These are phyloP conservation scores for Bettongia penicillata DNA, from an alignment of 2,113 vertebrate genomes.

Conservation along the genomic window DNA sequence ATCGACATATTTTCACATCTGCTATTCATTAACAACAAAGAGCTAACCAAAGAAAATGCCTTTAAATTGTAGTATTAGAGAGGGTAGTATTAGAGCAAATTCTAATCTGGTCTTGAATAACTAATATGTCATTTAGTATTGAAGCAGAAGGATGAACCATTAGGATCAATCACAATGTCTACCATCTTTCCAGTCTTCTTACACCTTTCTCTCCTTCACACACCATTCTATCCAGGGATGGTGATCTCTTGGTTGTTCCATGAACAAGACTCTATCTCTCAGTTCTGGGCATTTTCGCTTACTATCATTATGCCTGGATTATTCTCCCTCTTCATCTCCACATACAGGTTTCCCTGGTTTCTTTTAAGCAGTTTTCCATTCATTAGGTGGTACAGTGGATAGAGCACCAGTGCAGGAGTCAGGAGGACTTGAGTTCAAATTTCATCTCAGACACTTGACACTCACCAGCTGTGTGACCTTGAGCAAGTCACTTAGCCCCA, in stretches of 20 bases:
- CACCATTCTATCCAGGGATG: not conserved
- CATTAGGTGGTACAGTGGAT: too few species aligned
- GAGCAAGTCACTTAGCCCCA: too few species aligned
- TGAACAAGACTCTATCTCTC: not conserved
- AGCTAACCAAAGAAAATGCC: not conserved
- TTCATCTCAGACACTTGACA: too few species aligned
- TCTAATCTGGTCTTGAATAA: fast-evolving
- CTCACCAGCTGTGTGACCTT: too few species aligned
- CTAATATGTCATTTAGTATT: not conserved
- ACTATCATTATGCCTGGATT: not conserved
- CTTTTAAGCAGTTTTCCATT: not conserved
- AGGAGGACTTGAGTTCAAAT: too few species aligned
- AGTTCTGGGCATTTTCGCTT: not conserved
- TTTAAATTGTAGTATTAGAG: not conserved
- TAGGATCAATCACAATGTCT: not conserved
- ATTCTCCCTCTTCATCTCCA: not conserved
- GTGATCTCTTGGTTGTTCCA: not conserved
- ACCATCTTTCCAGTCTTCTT: not conserved
- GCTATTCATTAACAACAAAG: not conserved
- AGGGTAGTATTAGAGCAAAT: fast-evolving
- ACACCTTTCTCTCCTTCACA: not conserved
- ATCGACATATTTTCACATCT: not conserved
- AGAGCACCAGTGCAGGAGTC: too few species aligned
- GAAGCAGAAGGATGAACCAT: not conserved
- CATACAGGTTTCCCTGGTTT: not conserved